Evolutionary conservation across 1,140 invertebrate species (phyloP).

Genomic region (Saccostrea cuccullata): DNA sequence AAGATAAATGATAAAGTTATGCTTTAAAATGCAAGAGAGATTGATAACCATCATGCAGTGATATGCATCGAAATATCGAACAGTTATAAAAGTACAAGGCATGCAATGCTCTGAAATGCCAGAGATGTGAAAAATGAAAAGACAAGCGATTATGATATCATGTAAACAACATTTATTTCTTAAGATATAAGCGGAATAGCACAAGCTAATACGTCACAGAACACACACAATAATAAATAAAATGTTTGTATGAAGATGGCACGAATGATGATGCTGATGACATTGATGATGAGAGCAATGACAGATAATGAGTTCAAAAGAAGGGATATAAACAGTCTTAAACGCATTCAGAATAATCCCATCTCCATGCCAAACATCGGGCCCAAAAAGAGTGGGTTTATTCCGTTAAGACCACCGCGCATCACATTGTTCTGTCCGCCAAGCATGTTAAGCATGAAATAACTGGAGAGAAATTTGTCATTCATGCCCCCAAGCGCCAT

Average conservation of each 20-base stretch:
- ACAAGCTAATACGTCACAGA: background rate
- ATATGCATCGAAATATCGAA: background rate
- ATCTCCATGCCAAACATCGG: constrained; percentile 30
- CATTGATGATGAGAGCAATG: background rate
- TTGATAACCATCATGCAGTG: background rate
- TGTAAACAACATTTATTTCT: background rate
- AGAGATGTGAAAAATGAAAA: background rate
- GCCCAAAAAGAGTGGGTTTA: constrained; percentile 22
- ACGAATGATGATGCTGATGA: background rate
- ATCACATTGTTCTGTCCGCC: constrained; percentile 4
- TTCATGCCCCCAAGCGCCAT: constrained; percentile 23
- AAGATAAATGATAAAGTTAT: background rate
- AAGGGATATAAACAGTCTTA: background rate
- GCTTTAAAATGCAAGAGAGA: background rate
- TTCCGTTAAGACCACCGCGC: background rate
- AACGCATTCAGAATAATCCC: constrained; percentile 21
- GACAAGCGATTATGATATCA: background rate
- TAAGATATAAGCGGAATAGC: background rate
- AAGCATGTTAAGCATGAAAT: constrained; percentile 8
- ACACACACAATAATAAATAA: background rate
- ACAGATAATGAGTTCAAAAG: background rate
- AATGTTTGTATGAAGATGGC: background rate
- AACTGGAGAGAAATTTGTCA: constrained; percentile 17
- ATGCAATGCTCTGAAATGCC: background rate
- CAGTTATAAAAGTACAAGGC: background rate